Conservation (phyloP, 2,797 vertebrate genomes). For the Hylomyscus alleni region DNA sequence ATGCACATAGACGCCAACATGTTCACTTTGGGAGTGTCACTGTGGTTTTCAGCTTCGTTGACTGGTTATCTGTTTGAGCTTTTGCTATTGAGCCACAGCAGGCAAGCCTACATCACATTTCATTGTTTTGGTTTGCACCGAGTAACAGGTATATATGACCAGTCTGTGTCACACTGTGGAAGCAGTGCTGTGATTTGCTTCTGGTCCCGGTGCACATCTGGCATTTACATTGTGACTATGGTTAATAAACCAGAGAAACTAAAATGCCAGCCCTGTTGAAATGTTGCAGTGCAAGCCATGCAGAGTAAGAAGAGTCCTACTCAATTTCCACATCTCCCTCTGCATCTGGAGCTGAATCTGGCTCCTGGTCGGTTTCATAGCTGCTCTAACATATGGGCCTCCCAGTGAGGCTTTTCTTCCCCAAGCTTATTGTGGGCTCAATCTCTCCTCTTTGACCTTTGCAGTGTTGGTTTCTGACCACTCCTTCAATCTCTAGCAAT, state of each 20-base stretch:
- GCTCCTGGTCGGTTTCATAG: not conserved
- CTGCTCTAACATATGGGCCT: not conserved
- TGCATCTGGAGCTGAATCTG: not conserved
- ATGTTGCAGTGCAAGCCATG: not conserved
- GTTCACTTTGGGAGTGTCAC: not conserved
- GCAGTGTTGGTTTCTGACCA: slow-evolving; percentile 15
- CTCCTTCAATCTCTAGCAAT: not conserved
- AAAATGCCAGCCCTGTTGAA: slow-evolving; percentile 59
- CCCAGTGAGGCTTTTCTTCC: not conserved
- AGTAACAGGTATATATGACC: not conserved
- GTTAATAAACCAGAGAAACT: not conserved
- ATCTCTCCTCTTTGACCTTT: slow-evolving; percentile 31
- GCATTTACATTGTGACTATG: not conserved
- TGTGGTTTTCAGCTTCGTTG: slow-evolving; percentile 7
- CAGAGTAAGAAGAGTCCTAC: not conserved
- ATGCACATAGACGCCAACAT: not conserved
- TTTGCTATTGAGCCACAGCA: not conserved
- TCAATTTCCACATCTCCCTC: not conserved
- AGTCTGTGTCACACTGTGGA: not conserved
- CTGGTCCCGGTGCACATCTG: not conserved
- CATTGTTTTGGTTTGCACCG: not conserved
- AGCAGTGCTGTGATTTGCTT: not conserved
- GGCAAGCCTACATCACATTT: not conserved
- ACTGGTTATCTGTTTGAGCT: not conserved
- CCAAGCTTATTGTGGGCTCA: not conserved